Conservation (phyloP, 1,140 invertebrate species). For the Contarinia nasturtii region DNA sequence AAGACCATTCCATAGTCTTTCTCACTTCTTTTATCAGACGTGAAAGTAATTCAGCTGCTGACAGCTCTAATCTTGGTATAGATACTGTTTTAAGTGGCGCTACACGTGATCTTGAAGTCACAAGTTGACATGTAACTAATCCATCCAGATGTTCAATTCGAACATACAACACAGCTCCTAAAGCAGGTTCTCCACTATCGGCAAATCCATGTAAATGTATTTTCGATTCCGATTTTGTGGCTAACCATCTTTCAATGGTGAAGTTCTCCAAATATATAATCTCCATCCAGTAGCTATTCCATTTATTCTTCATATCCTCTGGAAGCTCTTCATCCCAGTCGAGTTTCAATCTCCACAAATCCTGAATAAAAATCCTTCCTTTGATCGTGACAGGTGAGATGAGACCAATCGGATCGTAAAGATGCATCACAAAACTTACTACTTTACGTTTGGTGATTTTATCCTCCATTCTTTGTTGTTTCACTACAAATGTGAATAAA, state of each 20-base stretch:
- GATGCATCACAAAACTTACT: too few species aligned
- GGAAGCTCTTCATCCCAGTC: constrained; percentile 22
- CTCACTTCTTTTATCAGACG: constrained; percentile 8
- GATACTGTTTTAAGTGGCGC: constrained; percentile 17
- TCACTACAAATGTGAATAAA: neutral
- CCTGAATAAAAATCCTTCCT: constrained; percentile 15
- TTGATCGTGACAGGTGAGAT: too few species aligned
- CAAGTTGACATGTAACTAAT: constrained; percentile 6
- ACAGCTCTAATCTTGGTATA: constrained; percentile 25
- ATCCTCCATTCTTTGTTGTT: too few species aligned
- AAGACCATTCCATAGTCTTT: constrained; percentile 1
- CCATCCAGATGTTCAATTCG: constrained; percentile 3
- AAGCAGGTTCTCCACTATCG: constrained; percentile 13
- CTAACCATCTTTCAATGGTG: neutral
- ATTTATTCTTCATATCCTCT: neutral
- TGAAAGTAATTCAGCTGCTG: constrained; percentile 18
- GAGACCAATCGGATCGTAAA: too few species aligned
- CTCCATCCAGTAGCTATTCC: neutral
- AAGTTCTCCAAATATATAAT: neutral
- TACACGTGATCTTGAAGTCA: constrained; percentile 19
- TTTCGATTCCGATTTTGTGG: neutral
- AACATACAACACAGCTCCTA: constrained; percentile 14
- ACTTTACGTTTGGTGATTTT: too few species aligned
- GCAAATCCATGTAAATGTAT: constrained; percentile 13
- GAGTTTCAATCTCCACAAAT: constrained; percentile 11